Evolutionary conservation across 2,888 invertebrate genomes (phyloP), one percentile per base, ranked within the genome.

Genomic region (Heliconius ismenius): DNA sequence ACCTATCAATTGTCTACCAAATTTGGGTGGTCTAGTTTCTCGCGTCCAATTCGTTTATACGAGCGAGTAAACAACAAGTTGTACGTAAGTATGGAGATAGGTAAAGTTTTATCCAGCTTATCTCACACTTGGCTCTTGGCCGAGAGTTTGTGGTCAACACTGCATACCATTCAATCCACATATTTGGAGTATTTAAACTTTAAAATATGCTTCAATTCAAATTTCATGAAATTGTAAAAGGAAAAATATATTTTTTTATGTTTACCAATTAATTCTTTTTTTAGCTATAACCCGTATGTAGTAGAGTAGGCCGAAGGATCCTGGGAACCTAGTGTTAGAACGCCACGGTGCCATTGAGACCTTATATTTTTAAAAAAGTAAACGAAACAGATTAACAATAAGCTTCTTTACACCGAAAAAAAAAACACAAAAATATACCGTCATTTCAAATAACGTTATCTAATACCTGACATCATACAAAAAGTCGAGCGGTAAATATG

Each of bases 1-100:
- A 75, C 26, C 58, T 64, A 76, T 72, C 76, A 69, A 54, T 54
- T 26, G 60, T 72, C 72, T 60, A 58, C 36, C 13, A 60, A 72
- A 72, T 72, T 72, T 72, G 72, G 69, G 24, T 69, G 70, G 63
- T 63, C 76, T 75, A 75, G 73, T 73, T 73, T 73, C 76, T 70
- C 76, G 67, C 49, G 75, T 76, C 76, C 76, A 69, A 69, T 69
- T 70, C 79, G 60, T 60, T 72, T 75, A 79, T 76, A 58, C 78
- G 78, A 68, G 39, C 76, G 79, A 79, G 63, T 79, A 78, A 76
- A 76, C 79, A 75, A 70, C 54, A 54, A 76, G 72, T 36, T 65
- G 62, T 49, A 70, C 65, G 28, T 24, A 68, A 70, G 70, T 72
- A 76, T 65, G 64, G 76, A 54, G 64, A 64, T 72, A 72, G 73